Percentiles rank a stretch among this genome's conserved stretches.
Evolutionary conservation across 2,888 invertebrate species (phyloP).

Genomic region (Noctua janthe): DNA sequence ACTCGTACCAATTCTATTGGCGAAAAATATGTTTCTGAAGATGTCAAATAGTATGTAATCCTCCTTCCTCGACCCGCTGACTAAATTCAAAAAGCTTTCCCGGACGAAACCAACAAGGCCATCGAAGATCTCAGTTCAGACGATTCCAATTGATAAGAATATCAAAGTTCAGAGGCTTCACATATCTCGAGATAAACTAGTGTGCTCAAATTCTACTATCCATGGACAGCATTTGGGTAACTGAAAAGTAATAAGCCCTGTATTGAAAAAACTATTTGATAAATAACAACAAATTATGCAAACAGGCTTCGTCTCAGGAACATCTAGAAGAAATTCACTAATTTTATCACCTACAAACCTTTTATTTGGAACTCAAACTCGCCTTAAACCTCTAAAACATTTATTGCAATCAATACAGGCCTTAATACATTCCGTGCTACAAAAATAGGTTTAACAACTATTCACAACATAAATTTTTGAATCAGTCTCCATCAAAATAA

Average conservation of each 20-base stretch:
- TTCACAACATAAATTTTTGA: slow-evolving; percentile 54
- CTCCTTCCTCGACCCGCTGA: too few species aligned
- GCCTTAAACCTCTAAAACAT: neutral
- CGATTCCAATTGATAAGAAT: slow-evolving; percentile 37
- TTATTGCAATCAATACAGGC: slow-evolving; percentile 30
- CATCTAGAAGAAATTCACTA: neutral
- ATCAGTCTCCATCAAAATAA: slow-evolving; percentile 67
- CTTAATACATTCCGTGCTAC: slow-evolving; percentile 34
- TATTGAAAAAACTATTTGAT: slow-evolving; percentile 1
- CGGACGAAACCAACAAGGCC: neutral
- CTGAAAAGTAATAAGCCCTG: slow-evolving; percentile 22
- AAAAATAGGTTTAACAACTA: slow-evolving; percentile 52
- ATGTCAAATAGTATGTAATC: neutral
- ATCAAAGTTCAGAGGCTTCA: slow-evolving; percentile 49
- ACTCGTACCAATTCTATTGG: slow-evolving; percentile 1
- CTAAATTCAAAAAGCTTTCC: neutral
- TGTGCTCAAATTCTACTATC: slow-evolving; percentile 7
- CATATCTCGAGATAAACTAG: slow-evolving; percentile 26
- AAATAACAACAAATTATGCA: slow-evolving; percentile 8
- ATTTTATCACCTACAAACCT: neutral
- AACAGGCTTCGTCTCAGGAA: slow-evolving; percentile 1
- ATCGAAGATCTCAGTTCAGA: slow-evolving; percentile 1
- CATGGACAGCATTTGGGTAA: slow-evolving; percentile 2
- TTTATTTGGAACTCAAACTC: slow-evolving; percentile 1
- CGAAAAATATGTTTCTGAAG: neutral